Base-by-base conservation (phyloP, 37 sponge, comb jelly and placozoan species). In the Spongilla lacustris region DNA sequence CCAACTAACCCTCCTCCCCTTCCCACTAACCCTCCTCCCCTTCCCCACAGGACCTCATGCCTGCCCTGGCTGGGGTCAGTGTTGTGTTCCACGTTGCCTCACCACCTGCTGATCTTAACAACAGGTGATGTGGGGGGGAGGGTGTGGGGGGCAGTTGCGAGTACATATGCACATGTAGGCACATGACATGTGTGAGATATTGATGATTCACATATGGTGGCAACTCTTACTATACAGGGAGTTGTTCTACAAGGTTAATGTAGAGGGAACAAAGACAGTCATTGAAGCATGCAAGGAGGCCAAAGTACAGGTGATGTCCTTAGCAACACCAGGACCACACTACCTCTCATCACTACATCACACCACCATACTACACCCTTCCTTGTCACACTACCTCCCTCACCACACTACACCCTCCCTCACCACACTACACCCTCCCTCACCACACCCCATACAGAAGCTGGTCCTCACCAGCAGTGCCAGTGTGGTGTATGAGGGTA, bases 401-500 rank as follows among this genome's bases (percentile, higher is more conserved):
- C 58, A 58, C 21, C 58, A 10, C 46, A 46, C 11, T 14, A 10
- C 14, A 58, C 58, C 21, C 58, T 17, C 58, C 21, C 1, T 33
- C 28, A 14, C n/a, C 73, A 37, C 49, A 37, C 78, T n/a, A 37
- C 73, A 73, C 75, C 17, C 24, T 9, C 75, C 29, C 36, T 31
- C 75, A 74, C 36, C 69, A 81, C 67, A 81, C 69, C 67, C 21
- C 4, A 25, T 73, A 67, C 36, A 92, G 95, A 94, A 78, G 72
- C 76, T 96, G n/a, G 92, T 96, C 30, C 85, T 93, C 41, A 96
- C 97, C 31, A 96, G 97, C 82, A 89, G 89, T 85, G 95, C 95
- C 32, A 95, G 95, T 89, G 95, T 95, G 67, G 95, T 95, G 29
- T 95, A 95, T 69, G 86, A 88, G 22, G 95, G 95, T 2, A 80